These are phyloP conservation scores for Caradrina clavipalpis DNA, from an alignment of 2,888 invertebrate species.

Conservation along the genomic window DNA sequence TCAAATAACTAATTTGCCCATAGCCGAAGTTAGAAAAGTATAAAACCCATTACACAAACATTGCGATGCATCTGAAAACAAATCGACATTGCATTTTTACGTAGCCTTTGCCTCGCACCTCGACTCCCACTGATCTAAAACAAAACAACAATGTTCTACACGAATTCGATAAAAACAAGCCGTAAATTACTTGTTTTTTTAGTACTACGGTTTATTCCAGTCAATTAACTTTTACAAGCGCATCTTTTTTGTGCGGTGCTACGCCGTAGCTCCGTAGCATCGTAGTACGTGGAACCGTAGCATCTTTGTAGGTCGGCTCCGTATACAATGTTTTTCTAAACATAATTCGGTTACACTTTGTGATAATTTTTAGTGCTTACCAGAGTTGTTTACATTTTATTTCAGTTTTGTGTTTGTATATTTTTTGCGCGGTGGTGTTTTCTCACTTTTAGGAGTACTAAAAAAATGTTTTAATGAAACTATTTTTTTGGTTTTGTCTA, in stretches of 20 bases:
- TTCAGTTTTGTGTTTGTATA: constrained; percentile 2
- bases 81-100: constrained; percentile 42
- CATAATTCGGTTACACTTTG: constrained; percentile 43
- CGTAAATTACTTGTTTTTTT: constrained; percentile 65
- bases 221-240: constrained; percentile 74
- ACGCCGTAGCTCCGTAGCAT: constrained; percentile 66
- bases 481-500: neutral
- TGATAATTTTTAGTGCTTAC: constrained; percentile 32
- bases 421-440: constrained; percentile 2
- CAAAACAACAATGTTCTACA: constrained; percentile 60
- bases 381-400: constrained; percentile 27
- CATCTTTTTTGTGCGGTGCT: constrained; percentile 68
- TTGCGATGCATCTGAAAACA: constrained; percentile 22
- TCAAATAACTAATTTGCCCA: constrained; percentile 19
- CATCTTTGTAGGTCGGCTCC: constrained; percentile 67
- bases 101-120: constrained; percentile 38
- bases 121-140: constrained; percentile 48
- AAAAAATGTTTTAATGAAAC: constrained; percentile 3
- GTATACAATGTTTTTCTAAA: constrained; percentile 59
- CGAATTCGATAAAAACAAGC: constrained; percentile 63
- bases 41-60: constrained; percentile 37
- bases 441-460: neutral
- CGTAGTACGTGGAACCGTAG: constrained; percentile 61
- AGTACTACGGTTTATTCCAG: constrained; percentile 65
- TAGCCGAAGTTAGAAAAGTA: constrained; percentile 1